A percentile compares a stretch with the other conserved stretches of the same genome.
Evolutionary conservation across 2,797 vertebrate species (phyloP).

Genomic region (Lepidocolaptes lacrymiger): DNA sequence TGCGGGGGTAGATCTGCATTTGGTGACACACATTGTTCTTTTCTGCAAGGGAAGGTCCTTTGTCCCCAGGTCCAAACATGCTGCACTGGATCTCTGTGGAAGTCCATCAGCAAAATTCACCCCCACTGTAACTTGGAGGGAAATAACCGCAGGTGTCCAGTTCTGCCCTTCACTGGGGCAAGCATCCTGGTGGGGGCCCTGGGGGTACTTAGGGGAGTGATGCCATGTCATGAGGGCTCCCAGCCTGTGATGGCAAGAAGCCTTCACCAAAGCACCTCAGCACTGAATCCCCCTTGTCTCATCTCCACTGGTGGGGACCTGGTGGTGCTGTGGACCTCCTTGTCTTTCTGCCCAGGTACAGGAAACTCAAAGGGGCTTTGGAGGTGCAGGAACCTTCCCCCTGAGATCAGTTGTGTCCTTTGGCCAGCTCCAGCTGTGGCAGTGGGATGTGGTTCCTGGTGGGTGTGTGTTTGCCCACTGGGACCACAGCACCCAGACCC

Average conservation of each 20-base stretch:
- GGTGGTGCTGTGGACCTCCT: not conserved
- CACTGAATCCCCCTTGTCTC: not conserved
- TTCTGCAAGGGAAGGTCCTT: not conserved
- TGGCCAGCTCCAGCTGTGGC: not conserved
- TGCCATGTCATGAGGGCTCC: not conserved
- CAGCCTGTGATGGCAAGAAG: not conserved
- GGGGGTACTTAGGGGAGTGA: accelerated
- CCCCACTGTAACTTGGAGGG: not conserved
- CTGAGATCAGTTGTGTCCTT: not conserved
- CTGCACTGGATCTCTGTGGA: not conserved
- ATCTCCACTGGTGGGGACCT: not conserved
- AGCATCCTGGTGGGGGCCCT: not conserved
- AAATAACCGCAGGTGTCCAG: not conserved
- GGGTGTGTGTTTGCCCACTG: not conserved
- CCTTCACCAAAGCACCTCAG: not conserved
- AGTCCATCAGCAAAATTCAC: not conserved
- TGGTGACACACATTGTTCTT: not conserved
- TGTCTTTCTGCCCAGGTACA: not conserved
- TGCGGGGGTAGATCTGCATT: not conserved
- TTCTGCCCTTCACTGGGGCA: not conserved
- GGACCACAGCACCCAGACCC: not conserved
- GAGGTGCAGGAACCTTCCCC: not conserved
- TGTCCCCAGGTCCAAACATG: not conserved
- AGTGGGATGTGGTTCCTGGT: not conserved
- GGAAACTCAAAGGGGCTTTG: not conserved